Evolutionary conservation across 2,888 invertebrate genomes (phyloP), one percentile per base, ranked within the genome.

Genomic region (Troides helena): DNA sequence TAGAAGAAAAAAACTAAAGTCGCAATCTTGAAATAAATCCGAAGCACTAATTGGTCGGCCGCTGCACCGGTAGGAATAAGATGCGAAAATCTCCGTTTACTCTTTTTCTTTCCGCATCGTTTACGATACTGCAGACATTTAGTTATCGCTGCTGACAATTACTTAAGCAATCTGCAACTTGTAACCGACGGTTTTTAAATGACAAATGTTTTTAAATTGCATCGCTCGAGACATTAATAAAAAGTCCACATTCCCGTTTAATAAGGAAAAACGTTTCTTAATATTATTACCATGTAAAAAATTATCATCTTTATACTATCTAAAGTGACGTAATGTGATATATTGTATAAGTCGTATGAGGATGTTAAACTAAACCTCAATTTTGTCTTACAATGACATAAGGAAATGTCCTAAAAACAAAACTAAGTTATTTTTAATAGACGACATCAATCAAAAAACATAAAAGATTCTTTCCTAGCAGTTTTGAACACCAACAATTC

Each of bases 1-100:
- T 58, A 0, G 23, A 23, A 58, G 12, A 58, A 58, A 58, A 21
- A 58, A 23, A 58, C 0, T 1, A 7, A n/a, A 53, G n/a, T 53
- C 18, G 18, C n/a, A 58, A 58, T 58, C 57, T 58, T 3, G 25
- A 58, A 58, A 58, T 68, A 58, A 59, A 80, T 80, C 80, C 76
- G 78, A 77, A 81, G 80, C 81, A 78, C 89, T 90, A 90, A 90
- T 90, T 90, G 84, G 85, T 82, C 78, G 80, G 84, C 78, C 79
- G 85, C 79, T 74, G 74, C 80, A 80, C 83, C 72, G 76, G 80
- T 75, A 74, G 73, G 76, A 83, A 80, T 80, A 78, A 83, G 82
- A 85, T 81, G 81, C 76, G 81, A 77, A 62, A 73, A 60, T 65
- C 71, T 67, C 18, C 63, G 72, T 72, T 76, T 77, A 77, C 72